phyloP scores from a whole-genome alignment of 2,113 vertebrate genomes.

The Haplochromis vanheusdeni region DNA sequence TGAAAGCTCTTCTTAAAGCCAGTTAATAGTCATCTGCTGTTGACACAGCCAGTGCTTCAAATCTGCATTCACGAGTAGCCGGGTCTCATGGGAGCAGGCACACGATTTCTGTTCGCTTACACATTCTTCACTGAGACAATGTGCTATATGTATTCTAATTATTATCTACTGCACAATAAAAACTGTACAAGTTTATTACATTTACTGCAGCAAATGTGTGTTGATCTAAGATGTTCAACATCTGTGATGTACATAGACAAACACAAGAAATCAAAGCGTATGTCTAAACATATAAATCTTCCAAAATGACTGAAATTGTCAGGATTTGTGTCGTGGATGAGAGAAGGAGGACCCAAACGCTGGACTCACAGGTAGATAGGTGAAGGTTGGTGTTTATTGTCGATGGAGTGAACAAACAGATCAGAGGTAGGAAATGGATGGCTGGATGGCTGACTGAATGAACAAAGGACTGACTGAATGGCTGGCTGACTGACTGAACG shows the following conservation, averaged over 20 bases:
- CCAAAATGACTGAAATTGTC: not conserved
- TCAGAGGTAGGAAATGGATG: no score
- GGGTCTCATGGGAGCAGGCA: not conserved
- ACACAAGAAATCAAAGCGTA: not conserved
- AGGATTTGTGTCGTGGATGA: no score
- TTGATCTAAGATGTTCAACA: not conserved
- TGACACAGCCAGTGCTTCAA: not conserved
- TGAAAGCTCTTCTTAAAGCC: not conserved
- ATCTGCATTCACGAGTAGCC: conserved; percentile 8
- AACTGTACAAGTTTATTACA: not conserved
- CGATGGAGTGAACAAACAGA: no score
- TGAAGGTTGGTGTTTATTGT: no score
- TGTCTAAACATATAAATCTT: not conserved
- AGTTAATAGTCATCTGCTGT: conserved; percentile 10
- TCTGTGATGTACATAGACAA: not conserved
- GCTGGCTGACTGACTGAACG: no score
- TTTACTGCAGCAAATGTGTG: not conserved
- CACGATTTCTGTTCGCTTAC: not conserved
- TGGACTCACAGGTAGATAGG: no score
- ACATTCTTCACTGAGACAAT: not conserved
- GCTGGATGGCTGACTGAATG: no score
- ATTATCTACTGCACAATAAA: not conserved
- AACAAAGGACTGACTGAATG: no score
- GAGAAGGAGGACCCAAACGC: no score
- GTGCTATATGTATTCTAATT: not conserved